Percentiles rank a stretch among this genome's conserved stretches.
phyloP scores from a whole-genome alignment of 2,797 vertebrate genomes.

The Salarias fasciatus region DNA sequence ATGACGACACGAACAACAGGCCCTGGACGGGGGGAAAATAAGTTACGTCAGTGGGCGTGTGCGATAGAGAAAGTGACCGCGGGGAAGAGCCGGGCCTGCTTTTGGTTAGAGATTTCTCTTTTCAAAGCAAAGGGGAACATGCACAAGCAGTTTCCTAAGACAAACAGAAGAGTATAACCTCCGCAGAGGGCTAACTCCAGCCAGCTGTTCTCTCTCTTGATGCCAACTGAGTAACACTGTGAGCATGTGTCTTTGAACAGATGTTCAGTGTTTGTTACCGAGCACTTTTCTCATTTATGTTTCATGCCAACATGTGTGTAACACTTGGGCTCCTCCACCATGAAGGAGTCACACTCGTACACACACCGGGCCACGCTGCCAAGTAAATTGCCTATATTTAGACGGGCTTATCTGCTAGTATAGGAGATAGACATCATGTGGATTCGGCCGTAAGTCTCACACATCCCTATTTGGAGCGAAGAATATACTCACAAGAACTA shows the following conservation, averaged over 20 bases:
- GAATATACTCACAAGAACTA: conserved; percentile 44
- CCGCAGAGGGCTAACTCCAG: conserved; percentile 41
- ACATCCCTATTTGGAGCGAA: conserved; percentile 55
- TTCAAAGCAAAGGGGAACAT: conserved; percentile 14
- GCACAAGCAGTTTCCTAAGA: conserved; percentile 45
- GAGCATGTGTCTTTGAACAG: conserved; percentile 17
- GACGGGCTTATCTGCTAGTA: conserved; percentile 17
- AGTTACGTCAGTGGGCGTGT: not conserved
- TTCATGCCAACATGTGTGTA: not conserved
- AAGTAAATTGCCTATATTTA: conserved; percentile 49
- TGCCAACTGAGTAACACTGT: conserved; percentile 18
- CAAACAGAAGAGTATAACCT: conserved; percentile 53
- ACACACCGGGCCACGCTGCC: not conserved
- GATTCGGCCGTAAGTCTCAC: conserved; percentile 38
- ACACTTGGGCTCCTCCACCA: conserved; percentile 15
- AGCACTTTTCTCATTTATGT: not conserved
- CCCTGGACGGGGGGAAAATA: conserved; percentile 74
- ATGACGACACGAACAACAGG: conserved; percentile 87
- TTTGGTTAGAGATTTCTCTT: conserved; percentile 16
- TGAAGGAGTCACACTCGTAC: conserved; percentile 2
- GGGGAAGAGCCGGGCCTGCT: conserved; percentile 18
- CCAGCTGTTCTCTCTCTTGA: conserved; percentile 47
- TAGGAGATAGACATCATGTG: conserved; percentile 43
- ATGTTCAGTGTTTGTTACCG: conserved; percentile 7
- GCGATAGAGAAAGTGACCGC: too few relatives aligned